Percentiles rank a stretch among this genome's conserved stretches.
Conservation (phyloP, 35 echinoderm and acorn worm species). For the Apostichopus parvimensis region DNA sequence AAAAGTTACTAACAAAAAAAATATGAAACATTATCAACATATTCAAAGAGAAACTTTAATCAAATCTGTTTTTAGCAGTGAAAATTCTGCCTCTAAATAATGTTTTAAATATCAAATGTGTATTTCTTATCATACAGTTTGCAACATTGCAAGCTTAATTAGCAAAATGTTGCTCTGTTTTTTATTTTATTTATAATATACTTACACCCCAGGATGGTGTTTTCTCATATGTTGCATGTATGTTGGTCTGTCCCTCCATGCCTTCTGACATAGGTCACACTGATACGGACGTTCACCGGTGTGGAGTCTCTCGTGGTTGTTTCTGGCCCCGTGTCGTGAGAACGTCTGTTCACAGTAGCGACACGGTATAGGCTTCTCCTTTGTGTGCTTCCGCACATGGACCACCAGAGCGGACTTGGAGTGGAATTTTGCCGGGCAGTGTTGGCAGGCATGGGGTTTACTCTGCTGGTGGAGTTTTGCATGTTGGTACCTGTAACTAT, state of each 20-base stretch:
- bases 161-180: not conserved
- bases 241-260: constrained; percentile 9
- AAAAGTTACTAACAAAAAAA: too few relatives aligned
- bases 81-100: too few relatives aligned
- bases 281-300: constrained; percentile 38
- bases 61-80: too few relatives aligned
- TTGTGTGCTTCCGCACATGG: constrained; percentile 23
- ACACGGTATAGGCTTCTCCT: constrained; percentile 17
- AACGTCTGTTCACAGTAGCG: constrained; percentile 21
- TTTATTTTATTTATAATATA: not conserved
- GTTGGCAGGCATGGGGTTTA: constrained; percentile 5
- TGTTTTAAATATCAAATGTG: too few relatives aligned
- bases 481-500: constrained; percentile 9
- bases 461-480: not conserved
- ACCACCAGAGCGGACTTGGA: not conserved
- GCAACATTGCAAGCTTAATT: too few relatives aligned
- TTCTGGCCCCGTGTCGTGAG: not conserved
- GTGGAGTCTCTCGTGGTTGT: constrained; percentile 27
- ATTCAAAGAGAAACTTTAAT: too few relatives aligned
- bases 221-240: constrained; percentile 45
- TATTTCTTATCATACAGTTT: too few relatives aligned
- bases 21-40: too few relatives aligned
- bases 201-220: constrained; percentile 41
- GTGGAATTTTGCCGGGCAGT: constrained; percentile 20
- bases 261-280: constrained; percentile 20